A percentile compares a stretch with the other conserved stretches of the same genome.
These are phyloP conservation scores for Dryoscopus gambensis DNA, from an alignment of 2,113 vertebrate species.

Conservation along the genomic window DNA sequence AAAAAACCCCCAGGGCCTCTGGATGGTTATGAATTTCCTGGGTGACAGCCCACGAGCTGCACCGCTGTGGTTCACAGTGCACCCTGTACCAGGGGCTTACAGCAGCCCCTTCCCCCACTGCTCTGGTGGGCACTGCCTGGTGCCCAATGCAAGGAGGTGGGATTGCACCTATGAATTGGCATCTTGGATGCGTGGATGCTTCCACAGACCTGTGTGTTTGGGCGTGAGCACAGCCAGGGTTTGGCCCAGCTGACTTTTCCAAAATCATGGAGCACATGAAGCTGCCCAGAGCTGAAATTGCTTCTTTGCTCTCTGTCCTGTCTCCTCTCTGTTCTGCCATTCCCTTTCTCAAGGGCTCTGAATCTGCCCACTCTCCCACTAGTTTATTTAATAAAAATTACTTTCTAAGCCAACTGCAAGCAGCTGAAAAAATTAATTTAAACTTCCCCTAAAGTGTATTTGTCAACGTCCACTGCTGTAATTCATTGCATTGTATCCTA, in stretches of 20 bases:
- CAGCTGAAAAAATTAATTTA: slow-evolving; percentile 76
- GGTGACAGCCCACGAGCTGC: not conserved
- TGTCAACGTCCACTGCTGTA: slow-evolving; percentile 70
- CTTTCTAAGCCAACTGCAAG: slow-evolving; percentile 70
- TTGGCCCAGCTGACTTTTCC: not conserved
- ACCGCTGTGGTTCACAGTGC: not conserved
- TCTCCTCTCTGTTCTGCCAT: not conserved
- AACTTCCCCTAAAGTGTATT: slow-evolving; percentile 66
- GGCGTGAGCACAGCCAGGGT: not conserved
- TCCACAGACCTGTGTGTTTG: not conserved
- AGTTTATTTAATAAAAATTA: slow-evolving; percentile 74
- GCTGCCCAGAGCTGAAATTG: not conserved
- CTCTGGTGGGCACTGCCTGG: not conserved
- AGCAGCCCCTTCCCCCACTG: not conserved
- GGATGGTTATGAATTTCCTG: not conserved
- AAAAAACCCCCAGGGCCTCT: not conserved
- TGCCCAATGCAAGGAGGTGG: fast-evolving
- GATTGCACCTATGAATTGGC: not conserved
- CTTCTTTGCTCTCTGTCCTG: not conserved
- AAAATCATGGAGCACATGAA: not conserved
- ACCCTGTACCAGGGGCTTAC: not conserved
- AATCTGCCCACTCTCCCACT: slow-evolving; percentile 9
- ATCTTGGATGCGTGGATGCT: not conserved
- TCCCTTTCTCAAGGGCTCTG: not conserved
- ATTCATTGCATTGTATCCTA: slow-evolving; percentile 71